These are phyloP conservation scores for Castor canadensis DNA, from an alignment of 2,113 vertebrate species.

Conservation along the genomic window DNA sequence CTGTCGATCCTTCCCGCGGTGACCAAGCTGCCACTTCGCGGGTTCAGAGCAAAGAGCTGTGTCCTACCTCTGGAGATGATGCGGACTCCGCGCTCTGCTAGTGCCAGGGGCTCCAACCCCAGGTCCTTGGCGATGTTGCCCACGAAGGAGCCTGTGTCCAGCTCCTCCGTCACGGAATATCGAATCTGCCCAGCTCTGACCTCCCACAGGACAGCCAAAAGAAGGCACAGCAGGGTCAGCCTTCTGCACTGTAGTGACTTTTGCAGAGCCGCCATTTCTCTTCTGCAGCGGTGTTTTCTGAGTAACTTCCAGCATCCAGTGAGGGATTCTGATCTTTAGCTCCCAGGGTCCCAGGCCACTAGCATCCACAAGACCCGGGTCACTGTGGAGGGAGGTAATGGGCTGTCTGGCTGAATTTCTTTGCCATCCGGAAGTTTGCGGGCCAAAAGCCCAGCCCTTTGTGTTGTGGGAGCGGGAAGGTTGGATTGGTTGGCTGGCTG, in stretches of 20 bases:
- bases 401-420: not conserved
- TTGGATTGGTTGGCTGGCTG: not conserved
- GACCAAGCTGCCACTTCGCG: conserved; percentile 68
- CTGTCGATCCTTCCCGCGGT: conserved; percentile 75
- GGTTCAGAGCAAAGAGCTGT: conserved; percentile 73
- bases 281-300: conserved; percentile 6
- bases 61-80: conserved; percentile 81
- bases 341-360: not conserved
- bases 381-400: not conserved
- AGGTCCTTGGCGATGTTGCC: conserved; percentile 86
- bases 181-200: conserved; percentile 80
- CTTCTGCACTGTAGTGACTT: not conserved
- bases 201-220: conserved; percentile 49
- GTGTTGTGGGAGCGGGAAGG: not conserved
- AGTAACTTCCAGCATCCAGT: not conserved
- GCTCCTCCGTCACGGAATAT: conserved; percentile 86
- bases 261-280: conserved; percentile 60
- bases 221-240: conserved; percentile 39
- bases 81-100: conserved; percentile 83
- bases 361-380: not conserved
- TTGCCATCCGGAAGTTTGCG: not conserved
- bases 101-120: conserved; percentile 77
- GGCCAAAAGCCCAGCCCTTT: conserved; percentile 33
- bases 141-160: conserved; percentile 82
- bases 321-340: not conserved